A percentile compares a stretch with the other conserved stretches of the same genome.
Evolutionary conservation across 92 coral and sea anemone genomes (phyloP).

Genomic region (Palythoa heliodiscus): DNA sequence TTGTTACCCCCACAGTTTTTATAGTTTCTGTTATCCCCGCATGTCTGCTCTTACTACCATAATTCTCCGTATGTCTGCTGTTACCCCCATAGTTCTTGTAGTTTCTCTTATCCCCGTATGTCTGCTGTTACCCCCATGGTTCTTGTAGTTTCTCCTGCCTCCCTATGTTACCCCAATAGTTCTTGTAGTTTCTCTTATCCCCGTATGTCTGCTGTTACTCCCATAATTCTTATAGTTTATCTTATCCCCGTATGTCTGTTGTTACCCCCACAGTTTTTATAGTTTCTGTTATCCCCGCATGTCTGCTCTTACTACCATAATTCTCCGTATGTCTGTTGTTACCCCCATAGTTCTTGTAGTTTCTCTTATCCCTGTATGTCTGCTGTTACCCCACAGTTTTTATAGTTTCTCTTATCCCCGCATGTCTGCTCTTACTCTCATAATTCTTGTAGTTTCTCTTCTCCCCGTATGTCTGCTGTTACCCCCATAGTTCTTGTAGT

Average conservation of each 20-base stretch:
- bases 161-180: too few relatives aligned
- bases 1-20: too few relatives aligned
- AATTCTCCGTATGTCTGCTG: background rate
- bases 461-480: too few relatives aligned
- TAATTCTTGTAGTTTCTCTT: background rate
- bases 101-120: too few relatives aligned
- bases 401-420: too few relatives aligned
- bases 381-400: too few relatives aligned
- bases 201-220: background rate
- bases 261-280: too few relatives aligned
- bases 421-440: background rate
- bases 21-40: constrained; percentile 51
- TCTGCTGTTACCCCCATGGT: background rate
- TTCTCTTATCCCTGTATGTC: too few relatives aligned
- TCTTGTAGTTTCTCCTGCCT: background rate
- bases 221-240: too few relatives aligned
- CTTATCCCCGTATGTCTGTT: too few relatives aligned
- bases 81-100: background rate
- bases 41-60: background rate
- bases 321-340: background rate
- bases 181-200: too few relatives aligned
- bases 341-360: background rate
- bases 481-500: too few relatives aligned
- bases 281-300: constrained; percentile 51
- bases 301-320: background rate